Evolutionary conservation across 1,140 invertebrate genomes (phyloP).

Genomic region (Dendrolimus punctatus): DNA sequence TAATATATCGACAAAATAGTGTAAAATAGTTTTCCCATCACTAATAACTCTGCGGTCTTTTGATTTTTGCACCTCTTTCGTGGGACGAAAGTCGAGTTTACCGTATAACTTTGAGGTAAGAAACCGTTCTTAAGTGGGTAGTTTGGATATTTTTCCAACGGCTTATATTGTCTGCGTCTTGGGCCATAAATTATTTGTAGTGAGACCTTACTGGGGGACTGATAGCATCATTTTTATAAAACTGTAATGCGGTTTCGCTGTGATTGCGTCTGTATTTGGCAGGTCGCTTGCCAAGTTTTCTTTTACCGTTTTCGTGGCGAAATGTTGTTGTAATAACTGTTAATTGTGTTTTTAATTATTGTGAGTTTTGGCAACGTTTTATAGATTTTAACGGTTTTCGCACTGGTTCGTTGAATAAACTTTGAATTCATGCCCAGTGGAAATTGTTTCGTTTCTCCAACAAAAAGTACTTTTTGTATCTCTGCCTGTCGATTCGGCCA

Average conservation of each 20-base stretch:
- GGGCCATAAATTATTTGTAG: slow-evolving; percentile 13
- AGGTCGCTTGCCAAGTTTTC: slow-evolving; percentile 17
- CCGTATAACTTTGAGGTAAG: slow-evolving; percentile 4
- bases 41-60: slow-evolving; percentile 1
- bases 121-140: slow-evolving; percentile 49
- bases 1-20: too few species aligned
- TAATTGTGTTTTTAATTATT: too few species aligned
- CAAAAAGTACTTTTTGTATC: too few species aligned
- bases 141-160: slow-evolving; percentile 67
- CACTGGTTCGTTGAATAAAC: too few species aligned
- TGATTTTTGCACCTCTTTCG: slow-evolving; percentile 46
- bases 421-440: too few species aligned
- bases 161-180: slow-evolving; percentile 62
- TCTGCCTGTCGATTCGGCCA: too few species aligned
- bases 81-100: slow-evolving; percentile 36
- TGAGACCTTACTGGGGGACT: slow-evolving; percentile 15
- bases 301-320: slow-evolving; percentile 4
- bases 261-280: slow-evolving; percentile 34
- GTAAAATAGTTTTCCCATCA: too few species aligned
- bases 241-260: slow-evolving; percentile 63
- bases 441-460: too few species aligned
- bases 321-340: background rate
- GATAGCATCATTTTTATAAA: slow-evolving; percentile 69
- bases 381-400: too few species aligned
- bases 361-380: too few species aligned